phyloP scores from a whole-genome alignment of 1,140 invertebrate genomes.

The Papilio glaucus region DNA sequence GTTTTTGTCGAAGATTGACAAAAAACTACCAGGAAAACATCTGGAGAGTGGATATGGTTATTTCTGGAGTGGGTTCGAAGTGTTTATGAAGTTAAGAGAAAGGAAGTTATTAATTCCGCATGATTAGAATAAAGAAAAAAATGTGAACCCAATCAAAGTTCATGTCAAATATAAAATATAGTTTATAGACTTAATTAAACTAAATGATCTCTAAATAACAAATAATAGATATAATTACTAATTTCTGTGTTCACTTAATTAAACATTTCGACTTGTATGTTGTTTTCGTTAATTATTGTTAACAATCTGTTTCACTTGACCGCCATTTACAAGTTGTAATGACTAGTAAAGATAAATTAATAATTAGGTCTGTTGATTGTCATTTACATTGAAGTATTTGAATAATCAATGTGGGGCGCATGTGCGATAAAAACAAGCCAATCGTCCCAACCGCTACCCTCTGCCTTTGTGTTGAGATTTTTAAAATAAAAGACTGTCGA shows the following conservation, averaged over 20 bases:
- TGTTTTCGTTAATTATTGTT: constrained; percentile 18
- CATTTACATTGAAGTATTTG: constrained; percentile 20
- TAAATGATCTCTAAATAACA: constrained; percentile 31
- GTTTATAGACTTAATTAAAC: not conserved
- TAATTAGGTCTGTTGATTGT: constrained; percentile 28
- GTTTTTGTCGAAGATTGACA: constrained; percentile 58
- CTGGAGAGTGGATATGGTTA: constrained; percentile 65
- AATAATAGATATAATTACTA: constrained; percentile 13
- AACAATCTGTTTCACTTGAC: constrained; percentile 13
- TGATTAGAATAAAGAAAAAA: constrained; percentile 4
- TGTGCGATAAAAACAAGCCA: constrained; percentile 16
- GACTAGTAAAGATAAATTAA: constrained; percentile 27
- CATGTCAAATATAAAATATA: not conserved
- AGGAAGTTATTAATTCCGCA: constrained; percentile 50
- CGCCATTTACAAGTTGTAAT: constrained; percentile 12
- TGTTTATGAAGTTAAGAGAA: constrained; percentile 64
- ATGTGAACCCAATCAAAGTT: not conserved
- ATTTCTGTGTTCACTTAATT: constrained; percentile 8
- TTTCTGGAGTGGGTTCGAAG: constrained; percentile 60
- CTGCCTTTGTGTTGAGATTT: constrained; percentile 4
- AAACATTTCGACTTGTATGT: constrained; percentile 13
- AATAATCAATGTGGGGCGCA: constrained; percentile 14
- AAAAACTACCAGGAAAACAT: constrained; percentile 75
- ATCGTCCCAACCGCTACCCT: not conserved
- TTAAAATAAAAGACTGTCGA: constrained; percentile 39